Conservation (phyloP, 64 coral and sea anemone genomes). For the Trachythela sp. region DNA sequence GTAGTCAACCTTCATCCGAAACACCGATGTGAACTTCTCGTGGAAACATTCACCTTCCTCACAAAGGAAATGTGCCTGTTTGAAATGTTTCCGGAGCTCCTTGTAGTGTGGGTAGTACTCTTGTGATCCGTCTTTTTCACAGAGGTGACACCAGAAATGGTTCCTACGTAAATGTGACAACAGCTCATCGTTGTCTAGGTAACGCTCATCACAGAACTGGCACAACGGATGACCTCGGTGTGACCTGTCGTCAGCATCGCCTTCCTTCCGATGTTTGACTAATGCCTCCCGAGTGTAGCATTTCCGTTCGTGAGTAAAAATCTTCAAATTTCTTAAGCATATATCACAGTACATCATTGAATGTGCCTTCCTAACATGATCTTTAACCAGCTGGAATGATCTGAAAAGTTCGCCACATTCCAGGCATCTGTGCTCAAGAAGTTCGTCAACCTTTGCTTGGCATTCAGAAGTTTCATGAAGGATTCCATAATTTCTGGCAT, state of each 20-base stretch:
- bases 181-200: not conserved
- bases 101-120: slow-evolving; percentile 74
- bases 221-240: slow-evolving; percentile 16
- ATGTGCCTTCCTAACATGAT: slow-evolving; percentile 55
- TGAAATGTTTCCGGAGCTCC: slow-evolving; percentile 64
- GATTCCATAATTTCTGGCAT: slow-evolving; percentile 25
- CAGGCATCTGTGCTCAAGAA: slow-evolving; percentile 66
- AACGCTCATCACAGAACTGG: slow-evolving; percentile 8
- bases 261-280: not conserved
- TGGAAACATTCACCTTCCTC: slow-evolving; percentile 77
- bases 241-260: not conserved
- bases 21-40: slow-evolving; percentile 78
- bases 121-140: slow-evolving; percentile 84
- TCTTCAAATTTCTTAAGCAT: not conserved
- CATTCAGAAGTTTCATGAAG: slow-evolving; percentile 54
- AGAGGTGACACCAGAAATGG: slow-evolving; percentile 96
- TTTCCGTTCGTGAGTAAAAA: slow-evolving; percentile 7
- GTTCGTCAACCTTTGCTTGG: slow-evolving; percentile 57
- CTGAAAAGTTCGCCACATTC: slow-evolving; percentile 28
- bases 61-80: slow-evolving; percentile 72
- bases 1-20: slow-evolving; percentile 84
- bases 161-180: slow-evolving; percentile 24
- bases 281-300: not conserved
- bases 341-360: not conserved
- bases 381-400: slow-evolving; percentile 46